Evolutionary conservation across 2,113 vertebrate genomes (phyloP), one percentile per base, ranked within the genome.

Genomic region (Cromileptes altivelis): DNA sequence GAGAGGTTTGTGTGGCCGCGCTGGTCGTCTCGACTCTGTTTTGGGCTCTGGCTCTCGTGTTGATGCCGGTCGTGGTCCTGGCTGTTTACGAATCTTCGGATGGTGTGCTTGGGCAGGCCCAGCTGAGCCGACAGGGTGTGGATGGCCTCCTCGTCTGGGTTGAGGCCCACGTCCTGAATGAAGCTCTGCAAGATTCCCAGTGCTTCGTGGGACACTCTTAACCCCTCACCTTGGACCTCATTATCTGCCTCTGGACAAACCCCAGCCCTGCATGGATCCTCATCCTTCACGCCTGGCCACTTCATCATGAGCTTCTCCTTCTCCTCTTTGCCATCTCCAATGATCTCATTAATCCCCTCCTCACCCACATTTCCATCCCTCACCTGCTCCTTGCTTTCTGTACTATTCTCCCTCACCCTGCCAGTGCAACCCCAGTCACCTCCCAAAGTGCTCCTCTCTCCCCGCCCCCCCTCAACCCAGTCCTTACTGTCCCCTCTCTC

Each of bases 81-180:
- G 95, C 97, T 98, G 93, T 96, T 97, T 94, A 99, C 98, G 96
- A 99, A 99, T 93, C 96, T 96, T 84, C 97, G 97, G 93, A 99
- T 98, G 91, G 96, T 97, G 93, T 97, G 97, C 93, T 97, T 98
- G 92, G 97, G 97, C 40, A 99, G 95, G 84, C 97, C 98, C 23
- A 99, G 97, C 87, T 99, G 98, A 73, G 97, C 97, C 0, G 98
- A 98, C 90, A 99, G 96, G 81, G 98, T 99, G 95, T 99, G 97
- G 91, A 99, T 94, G 50, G 97, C 98, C 94, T 99, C 98, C 88
- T 99, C 97, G 4, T 99, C 97, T 1, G 98, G 98, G 92, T 99
- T 96, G 45, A 97, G 96, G 62, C 98, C 98, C 50, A 99, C 98
- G 0, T 99, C 97, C 90, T 97, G 97, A 25, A 98, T 97, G 94